Evolutionary conservation across 2,888 invertebrate genomes (phyloP), one percentile per base, ranked within the genome.

Genomic region (Eugnorisma glareosa): DNA sequence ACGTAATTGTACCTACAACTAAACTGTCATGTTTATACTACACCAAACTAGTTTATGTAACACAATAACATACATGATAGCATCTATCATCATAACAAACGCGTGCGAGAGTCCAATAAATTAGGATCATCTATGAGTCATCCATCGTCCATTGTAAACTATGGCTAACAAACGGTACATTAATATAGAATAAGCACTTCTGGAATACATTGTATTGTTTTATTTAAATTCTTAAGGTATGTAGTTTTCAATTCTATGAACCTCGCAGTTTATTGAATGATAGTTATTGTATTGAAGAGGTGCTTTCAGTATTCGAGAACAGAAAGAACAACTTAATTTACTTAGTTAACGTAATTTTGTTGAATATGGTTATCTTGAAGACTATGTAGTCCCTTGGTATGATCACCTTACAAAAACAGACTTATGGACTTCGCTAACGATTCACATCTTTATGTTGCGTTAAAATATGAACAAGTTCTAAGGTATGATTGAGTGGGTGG

Each of bases 21-120:
- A 40, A 45, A 67, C 37, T 74, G 54, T 35, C 31, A 74, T 54
- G 59, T 80, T 59, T 51, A 75, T 24, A 35, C 31, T 59, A 67
- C 59, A 61, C 51, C 24, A 37, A 75, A 75, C 31, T 70, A 21
- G 35, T 75, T 51, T 51, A 57, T 48, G 24, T 48, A 54, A 45
- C 63, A 63, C 24, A 21, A 61, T 59, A 51, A 66, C 37, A 51
- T n/a, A 51, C 21, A 57, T 68, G 66, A 79, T 71, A 64, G 24
- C 69, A 61, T 69, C 11, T 45, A 71, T 35, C 66, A 71, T 35
- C 67, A 40, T 67, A 74, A 71, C 64, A 73, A 77, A 64, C 48
- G 78, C 79, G 71, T 74, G 80, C 48, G 57, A 72, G 67, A 43
- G 51, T 76, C 57, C n/a, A 51, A 66, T 83, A 69, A 57, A 70